These are phyloP conservation scores for Zaprionus obscuricornis DNA, from an alignment of 2,888 invertebrate genomes.

Conservation along the genomic window DNA sequence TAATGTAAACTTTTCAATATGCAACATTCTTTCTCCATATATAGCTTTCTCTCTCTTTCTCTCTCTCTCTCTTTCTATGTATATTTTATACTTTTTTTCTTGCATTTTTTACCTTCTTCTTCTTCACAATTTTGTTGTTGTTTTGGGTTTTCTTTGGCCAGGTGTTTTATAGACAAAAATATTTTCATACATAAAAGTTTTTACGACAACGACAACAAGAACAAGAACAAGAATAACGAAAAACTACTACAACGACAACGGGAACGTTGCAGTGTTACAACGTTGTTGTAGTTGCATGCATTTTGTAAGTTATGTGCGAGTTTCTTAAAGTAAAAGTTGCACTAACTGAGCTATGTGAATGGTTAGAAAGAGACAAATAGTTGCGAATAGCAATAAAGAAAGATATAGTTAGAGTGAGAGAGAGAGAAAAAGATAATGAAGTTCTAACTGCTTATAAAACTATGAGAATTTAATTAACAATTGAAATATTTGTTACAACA, in stretches of 20 bases:
- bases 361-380: neutral
- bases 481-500: neutral
- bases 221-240: slow-evolving; percentile 13
- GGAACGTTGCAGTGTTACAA: too few species aligned
- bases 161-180: slow-evolving; percentile 70
- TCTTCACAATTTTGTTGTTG: slow-evolving; percentile 4
- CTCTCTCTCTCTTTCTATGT: neutral
- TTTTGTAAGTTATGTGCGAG: slow-evolving; percentile 57
- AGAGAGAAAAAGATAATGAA: neutral
- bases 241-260: slow-evolving; percentile 29
- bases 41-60: neutral
- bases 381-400: too few species aligned
- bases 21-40: slow-evolving; percentile 36
- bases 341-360: slow-evolving; percentile 30
- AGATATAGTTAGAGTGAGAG: neutral
- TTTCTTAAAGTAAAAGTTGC: slow-evolving; percentile 43
- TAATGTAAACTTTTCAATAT: slow-evolving; percentile 72
- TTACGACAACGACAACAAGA: slow-evolving; percentile 54
- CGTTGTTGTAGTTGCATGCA: slow-evolving; percentile 34
- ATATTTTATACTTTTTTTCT: neutral
- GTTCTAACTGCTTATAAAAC: too few species aligned
- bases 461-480: too few species aligned
- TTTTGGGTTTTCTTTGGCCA: slow-evolving; percentile 43
- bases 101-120: neutral
- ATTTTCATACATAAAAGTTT: slow-evolving; percentile 72